A percentile compares a stretch with the other conserved stretches of the same genome.
These are phyloP conservation scores for Bilobella aurantiaca DNA, from an alignment of 1,140 invertebrate genomes.

Conservation along the genomic window DNA sequence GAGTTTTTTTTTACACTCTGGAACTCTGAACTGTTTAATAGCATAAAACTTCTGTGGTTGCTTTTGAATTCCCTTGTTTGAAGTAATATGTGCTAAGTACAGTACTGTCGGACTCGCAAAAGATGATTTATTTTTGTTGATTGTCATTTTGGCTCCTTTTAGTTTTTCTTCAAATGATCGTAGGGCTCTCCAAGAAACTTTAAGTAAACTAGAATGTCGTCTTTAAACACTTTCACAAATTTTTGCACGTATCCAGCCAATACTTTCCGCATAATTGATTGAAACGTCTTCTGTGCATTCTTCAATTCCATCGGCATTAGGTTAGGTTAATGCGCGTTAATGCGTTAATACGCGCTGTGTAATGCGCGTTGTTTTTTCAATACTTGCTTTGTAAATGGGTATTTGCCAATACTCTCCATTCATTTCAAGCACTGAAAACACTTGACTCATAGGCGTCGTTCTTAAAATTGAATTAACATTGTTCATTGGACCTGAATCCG, in stretches of 20 bases:
- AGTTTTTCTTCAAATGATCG: slow-evolving; percentile 33
- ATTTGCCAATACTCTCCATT: slow-evolving; percentile 20
- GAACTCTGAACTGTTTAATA: not conserved
- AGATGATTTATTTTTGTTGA: slow-evolving; percentile 37
- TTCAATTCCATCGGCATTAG: slow-evolving; percentile 37
- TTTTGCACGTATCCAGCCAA: slow-evolving; percentile 25
- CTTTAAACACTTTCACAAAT: slow-evolving; percentile 34
- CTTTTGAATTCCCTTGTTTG: not conserved
- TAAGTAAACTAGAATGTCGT: slow-evolving; percentile 35
- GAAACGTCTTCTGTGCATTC: slow-evolving; percentile 36
- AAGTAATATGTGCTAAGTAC: slow-evolving; percentile 39
- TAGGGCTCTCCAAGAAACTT: slow-evolving; percentile 27
- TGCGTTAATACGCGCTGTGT: slow-evolving; percentile 34
- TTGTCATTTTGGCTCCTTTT: slow-evolving; percentile 31
- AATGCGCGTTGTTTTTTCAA: slow-evolving; percentile 39
- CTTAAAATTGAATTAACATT: slow-evolving; percentile 17
- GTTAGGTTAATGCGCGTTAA: slow-evolving; percentile 36
- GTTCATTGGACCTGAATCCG: slow-evolving; percentile 20
- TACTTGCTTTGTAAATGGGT: slow-evolving; percentile 27
- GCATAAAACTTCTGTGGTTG: not conserved
- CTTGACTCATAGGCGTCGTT: slow-evolving; percentile 4
- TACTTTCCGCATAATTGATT: slow-evolving; percentile 31
- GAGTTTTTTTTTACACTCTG: not conserved
- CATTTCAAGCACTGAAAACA: slow-evolving; percentile 13
- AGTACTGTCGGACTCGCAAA: slow-evolving; percentile 36